Evolutionary conservation across 2,797 vertebrate genomes (phyloP), one percentile per base, ranked within the genome.

Genomic region (Pempheris klunzingeri): DNA sequence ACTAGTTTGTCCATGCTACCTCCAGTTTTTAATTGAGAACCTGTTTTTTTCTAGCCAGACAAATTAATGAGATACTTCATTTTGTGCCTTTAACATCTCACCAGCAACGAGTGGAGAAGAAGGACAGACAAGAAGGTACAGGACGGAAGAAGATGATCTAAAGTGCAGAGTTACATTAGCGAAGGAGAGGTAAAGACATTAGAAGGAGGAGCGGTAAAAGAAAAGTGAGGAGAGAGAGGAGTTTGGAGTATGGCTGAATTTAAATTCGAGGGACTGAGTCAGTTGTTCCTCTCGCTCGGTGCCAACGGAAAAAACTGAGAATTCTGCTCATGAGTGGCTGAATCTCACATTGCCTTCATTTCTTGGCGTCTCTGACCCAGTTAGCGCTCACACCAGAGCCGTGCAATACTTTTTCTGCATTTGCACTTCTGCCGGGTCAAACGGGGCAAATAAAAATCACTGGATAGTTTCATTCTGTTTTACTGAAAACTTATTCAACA

Each of bases 231-330:
- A 3, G 43, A 46, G 43, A 49, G 11, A 43, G 74, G 61, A 72
- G 60, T 82, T 87, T 52, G 84, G 74, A 92, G 79, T 70, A 83
- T 71, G 85, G 80, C 72, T 89, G 82, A 85, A 90, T 89, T 88
- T 86, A 74, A 92, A 89, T 88, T 76, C 72, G 65, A 84, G 78
- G 59, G 87, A 90, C 90, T 92, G 92, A 95, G 79, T 96, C 94
- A 95, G 91, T 95, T 88, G 88, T 95, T 95, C 95, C 95, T 91
- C 50, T 90, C 22, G 63, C 44, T 80, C 71, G 22, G 81, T 89
- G 95, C 95, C 95, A 96, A 89, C 18, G 94, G 95, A 95, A 94
- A 95, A 95, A 94, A 84, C 78, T 3, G 81, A 87, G 76, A 80
- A 85, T 79, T 88, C 82, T 72, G 91, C 90, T 92, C 89, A 84